Percentiles rank a stretch among this genome's conserved stretches.
Evolutionary conservation across 2,113 vertebrate genomes (phyloP).

Genomic region (Brachyistius frenatus): DNA sequence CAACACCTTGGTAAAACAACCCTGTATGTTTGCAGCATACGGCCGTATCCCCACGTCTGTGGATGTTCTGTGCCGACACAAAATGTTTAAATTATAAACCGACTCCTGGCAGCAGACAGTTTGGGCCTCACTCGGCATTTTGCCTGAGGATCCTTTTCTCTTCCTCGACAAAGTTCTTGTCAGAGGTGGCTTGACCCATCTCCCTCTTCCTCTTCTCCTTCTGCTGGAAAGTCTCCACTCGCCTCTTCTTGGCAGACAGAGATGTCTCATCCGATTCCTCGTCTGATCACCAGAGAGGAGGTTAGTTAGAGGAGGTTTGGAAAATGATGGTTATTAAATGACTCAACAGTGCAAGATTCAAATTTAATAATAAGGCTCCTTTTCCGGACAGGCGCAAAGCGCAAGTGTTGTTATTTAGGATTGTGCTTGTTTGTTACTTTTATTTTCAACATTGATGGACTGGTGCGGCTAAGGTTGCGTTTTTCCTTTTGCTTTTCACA

Average conservation of each 20-base stretch:
- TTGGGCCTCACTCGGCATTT: slow-evolving; percentile 68
- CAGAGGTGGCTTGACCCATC: slow-evolving; percentile 85
- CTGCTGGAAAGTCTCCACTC: slow-evolving; percentile 89
- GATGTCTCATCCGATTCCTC: slow-evolving; percentile 84
- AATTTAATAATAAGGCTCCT: background rate
- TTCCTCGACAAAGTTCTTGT: slow-evolving; percentile 88
- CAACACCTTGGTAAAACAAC: slow-evolving; percentile 18
- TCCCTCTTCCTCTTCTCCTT: slow-evolving; percentile 91
- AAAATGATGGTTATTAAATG: slow-evolving; percentile 1
- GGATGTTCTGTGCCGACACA: slow-evolving; percentile 8
- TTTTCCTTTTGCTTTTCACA: background rate
- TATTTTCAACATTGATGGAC: background rate
- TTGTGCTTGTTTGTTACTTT: background rate
- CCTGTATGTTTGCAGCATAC: background rate
- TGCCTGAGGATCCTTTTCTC: slow-evolving; percentile 88
- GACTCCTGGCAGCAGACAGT: background rate
- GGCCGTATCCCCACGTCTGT: too few relatives aligned
- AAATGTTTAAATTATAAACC: slow-evolving; percentile 12
- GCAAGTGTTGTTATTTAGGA: background rate
- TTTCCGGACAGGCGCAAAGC: too few relatives aligned
- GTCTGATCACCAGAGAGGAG: slow-evolving; percentile 77
- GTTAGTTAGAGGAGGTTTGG: background rate
- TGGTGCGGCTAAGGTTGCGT: background rate
- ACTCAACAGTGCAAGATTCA: background rate
- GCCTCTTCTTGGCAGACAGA: slow-evolving; percentile 88